phyloP scores from a whole-genome alignment of 2,888 invertebrate genomes.

The Hedychridium roseum region DNA sequence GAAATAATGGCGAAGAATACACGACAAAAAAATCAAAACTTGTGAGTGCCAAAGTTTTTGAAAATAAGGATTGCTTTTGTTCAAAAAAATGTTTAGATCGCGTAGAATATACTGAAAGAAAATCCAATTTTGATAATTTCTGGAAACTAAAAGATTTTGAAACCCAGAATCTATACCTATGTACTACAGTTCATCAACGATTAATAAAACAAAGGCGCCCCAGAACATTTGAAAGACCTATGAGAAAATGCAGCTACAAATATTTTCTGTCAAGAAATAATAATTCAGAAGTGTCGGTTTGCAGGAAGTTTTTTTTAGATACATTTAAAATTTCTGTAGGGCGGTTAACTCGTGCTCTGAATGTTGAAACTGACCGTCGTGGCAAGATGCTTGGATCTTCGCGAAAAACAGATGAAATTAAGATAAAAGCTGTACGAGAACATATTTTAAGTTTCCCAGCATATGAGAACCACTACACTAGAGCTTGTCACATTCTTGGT shows the following conservation, averaged over 20 bases:
- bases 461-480: slow-evolving; percentile 31
- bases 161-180: slow-evolving; percentile 24
- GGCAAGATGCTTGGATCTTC: slow-evolving; percentile 18
- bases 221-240: slow-evolving; percentile 23
- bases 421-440: slow-evolving; percentile 20
- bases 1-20: slow-evolving; percentile 26
- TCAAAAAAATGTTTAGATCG: slow-evolving; percentile 21
- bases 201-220: slow-evolving; percentile 24
- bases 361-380: slow-evolving; percentile 18
- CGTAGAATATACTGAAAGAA: slow-evolving; percentile 26
- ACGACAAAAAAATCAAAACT: slow-evolving; percentile 26
- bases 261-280: slow-evolving; percentile 23
- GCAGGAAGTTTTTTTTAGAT: slow-evolving; percentile 25
- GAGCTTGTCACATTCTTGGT: slow-evolving; percentile 28
- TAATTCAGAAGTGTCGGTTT: slow-evolving; percentile 22
- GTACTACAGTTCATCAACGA: slow-evolving; percentile 25
- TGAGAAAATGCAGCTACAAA: slow-evolving; percentile 24
- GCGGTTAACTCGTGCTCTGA: slow-evolving; percentile 25
- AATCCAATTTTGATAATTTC: slow-evolving; percentile 28
- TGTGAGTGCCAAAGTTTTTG: slow-evolving; percentile 24
- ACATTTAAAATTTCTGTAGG: slow-evolving; percentile 20
- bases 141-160: slow-evolving; percentile 29
- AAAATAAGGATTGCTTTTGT: slow-evolving; percentile 24
- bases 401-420: slow-evolving; percentile 16
- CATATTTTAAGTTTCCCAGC: slow-evolving; percentile 32